phyloP scores from a whole-genome alignment of 2,113 vertebrate genomes.

The Mastomys coucha region DNA sequence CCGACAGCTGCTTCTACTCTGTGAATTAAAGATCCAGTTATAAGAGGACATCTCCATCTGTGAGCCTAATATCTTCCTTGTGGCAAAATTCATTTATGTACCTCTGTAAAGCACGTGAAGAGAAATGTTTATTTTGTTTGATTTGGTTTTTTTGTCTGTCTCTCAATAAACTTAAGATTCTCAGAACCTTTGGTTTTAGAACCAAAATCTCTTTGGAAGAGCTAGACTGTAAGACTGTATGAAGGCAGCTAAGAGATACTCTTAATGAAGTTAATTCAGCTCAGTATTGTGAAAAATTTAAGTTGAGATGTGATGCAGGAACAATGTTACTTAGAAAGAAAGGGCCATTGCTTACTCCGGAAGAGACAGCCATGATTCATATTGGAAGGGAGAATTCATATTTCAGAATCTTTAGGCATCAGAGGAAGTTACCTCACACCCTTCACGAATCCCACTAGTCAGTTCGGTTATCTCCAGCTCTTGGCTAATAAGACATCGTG shows the following conservation, averaged over 20 bases:
- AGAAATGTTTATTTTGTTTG: background rate
- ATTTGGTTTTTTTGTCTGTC: background rate
- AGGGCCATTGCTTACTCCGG: background rate
- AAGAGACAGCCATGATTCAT: background rate
- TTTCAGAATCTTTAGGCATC: background rate
- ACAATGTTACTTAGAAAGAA: background rate
- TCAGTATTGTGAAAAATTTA: constrained; percentile 14
- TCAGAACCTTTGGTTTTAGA: constrained; percentile 35
- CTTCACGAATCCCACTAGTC: background rate
- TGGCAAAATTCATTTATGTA: background rate
- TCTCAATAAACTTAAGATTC: constrained; percentile 33
- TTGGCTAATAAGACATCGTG: background rate
- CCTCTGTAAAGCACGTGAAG: background rate
- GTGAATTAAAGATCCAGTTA: background rate
- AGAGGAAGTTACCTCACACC: background rate
- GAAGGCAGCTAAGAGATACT: background rate
- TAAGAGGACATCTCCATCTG: background rate
- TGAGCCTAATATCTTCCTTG: background rate
- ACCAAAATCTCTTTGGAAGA: constrained; percentile 28
- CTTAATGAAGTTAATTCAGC: constrained; percentile 29
- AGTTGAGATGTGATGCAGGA: background rate
- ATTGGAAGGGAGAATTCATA: background rate
- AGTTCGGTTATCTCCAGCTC: background rate
- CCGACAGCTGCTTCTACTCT: background rate
- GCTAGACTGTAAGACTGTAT: background rate